phyloP scores from a whole-genome alignment of 2,797 vertebrate species.

The Crocidura indochinensis region DNA sequence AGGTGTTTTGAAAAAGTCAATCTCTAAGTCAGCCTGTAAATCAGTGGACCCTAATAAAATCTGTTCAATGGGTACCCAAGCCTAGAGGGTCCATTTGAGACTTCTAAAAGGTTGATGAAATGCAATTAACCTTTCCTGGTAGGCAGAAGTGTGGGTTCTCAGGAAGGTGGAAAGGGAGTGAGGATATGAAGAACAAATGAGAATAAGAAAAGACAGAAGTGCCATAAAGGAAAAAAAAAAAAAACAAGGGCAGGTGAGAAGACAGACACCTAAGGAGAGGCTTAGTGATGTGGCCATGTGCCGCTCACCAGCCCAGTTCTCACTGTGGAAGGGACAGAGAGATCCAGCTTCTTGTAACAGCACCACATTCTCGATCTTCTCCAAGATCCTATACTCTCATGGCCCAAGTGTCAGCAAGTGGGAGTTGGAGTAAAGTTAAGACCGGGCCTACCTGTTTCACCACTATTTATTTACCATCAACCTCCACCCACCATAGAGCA shows the following conservation, averaged over 20 bases:
- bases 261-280: constrained; percentile 28
- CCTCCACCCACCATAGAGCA: constrained; percentile 66
- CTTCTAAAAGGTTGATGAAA: constrained; percentile 34
- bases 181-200: neutral
- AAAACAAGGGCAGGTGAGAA: neutral
- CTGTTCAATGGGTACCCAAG: constrained; percentile 81
- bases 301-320: constrained; percentile 47
- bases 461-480: constrained; percentile 68
- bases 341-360: constrained; percentile 28
- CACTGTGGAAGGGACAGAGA: neutral
- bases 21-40: neutral
- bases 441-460: constrained; percentile 74
- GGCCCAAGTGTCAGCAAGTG: constrained; percentile 18
- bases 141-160: neutral
- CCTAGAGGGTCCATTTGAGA: constrained; percentile 21
- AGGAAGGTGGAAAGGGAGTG: neutral
- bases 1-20: constrained; percentile 45
- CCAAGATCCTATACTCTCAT: neutral
- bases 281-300: neutral
- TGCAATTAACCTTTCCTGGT: constrained; percentile 19
- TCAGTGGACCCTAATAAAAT: constrained; percentile 30
- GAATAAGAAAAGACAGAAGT: constrained; percentile 15
- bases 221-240: neutral
- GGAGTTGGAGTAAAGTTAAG: constrained; percentile 50
- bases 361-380: neutral